Percentiles rank a stretch among this genome's conserved stretches.
Evolutionary conservation across 92 coral and sea anemone genomes (phyloP).

Genomic region (Micromussa lordhowensis): DNA sequence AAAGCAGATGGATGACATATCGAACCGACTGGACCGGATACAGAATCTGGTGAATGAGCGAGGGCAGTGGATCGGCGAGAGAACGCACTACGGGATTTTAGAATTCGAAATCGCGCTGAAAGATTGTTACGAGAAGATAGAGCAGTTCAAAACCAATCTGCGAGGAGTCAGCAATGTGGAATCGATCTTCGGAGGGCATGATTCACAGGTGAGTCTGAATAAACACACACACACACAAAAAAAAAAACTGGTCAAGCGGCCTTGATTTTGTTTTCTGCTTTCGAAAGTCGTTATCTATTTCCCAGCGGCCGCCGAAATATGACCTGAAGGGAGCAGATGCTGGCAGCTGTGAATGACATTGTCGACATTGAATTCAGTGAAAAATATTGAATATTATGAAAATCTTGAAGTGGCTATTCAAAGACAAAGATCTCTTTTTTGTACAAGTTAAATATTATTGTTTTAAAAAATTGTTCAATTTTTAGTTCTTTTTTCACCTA

Average conservation of each 20-base stretch:
- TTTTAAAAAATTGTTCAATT: background rate
- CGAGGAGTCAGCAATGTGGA: slow-evolving; percentile 53
- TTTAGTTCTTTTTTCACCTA: background rate
- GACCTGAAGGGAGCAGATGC: background rate
- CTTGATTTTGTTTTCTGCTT: background rate
- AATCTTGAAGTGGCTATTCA: background rate
- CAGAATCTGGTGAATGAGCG: slow-evolving; percentile 80
- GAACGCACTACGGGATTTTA: slow-evolving; percentile 55
- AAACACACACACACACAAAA: too few relatives aligned
- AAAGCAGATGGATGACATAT: slow-evolving; percentile 74
- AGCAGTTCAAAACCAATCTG: slow-evolving; percentile 59
- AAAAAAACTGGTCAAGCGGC: background rate
- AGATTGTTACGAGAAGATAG: slow-evolving; percentile 74
- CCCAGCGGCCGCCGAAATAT: slow-evolving; percentile 4
- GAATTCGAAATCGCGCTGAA: slow-evolving; percentile 80
- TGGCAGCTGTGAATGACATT: slow-evolving; percentile 20
- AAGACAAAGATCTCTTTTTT: background rate
- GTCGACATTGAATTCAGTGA: background rate
- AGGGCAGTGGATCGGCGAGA: slow-evolving; percentile 67
- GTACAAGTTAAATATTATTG: background rate
- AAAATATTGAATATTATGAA: background rate
- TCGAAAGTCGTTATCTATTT: background rate
- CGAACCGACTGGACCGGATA: slow-evolving; percentile 78
- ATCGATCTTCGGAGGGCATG: slow-evolving; percentile 38
- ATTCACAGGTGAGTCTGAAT: slow-evolving; percentile 62